Evolutionary conservation across 1,140 invertebrate species (phyloP), one percentile per base, ranked within the genome.

Genomic region (Papilio aristodemus): DNA sequence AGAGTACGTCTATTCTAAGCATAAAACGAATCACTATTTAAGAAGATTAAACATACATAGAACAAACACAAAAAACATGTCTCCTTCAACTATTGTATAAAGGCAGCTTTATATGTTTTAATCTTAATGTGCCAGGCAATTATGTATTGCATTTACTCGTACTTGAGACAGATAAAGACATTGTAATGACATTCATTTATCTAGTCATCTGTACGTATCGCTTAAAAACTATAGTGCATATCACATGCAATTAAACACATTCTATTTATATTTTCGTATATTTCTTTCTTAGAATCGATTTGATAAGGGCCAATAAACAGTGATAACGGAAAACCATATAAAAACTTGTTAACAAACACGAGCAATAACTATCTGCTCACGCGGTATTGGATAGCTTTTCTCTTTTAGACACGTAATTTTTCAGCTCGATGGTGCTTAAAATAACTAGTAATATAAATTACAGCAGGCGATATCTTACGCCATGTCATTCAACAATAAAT

Each of bases 351-450:
- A 62, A 27, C 36, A 38, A 27, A 19, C 36, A 38, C 14, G 32
- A 1, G 19, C 25, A 64, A n/a, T 27, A 17, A n/a, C 14, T 6
- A 60, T 41, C 62, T 7, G 13, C 14, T 25, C 43, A 64, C 17
- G 13, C 4, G 10, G 19, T 27, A 64, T 32, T 41, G 4, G 19
- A 27, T 64, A 22, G n/a, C 4, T 22, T 64, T 64, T 36, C 9
- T 25, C 19, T 19, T 32, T 6, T 17, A 41, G 39, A 43, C 19
- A 43, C 19, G 62, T 43, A 64, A 64, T 64, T 64, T 64, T 64
- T 64, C 39, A 22, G 62, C 17, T 38, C 62, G 38, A 27, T 64
- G 62, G 14, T 27, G 39, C 62, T 22, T 43, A 27, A 64, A 41
- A 64, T 27, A 39, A 64, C 37, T 6, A n/a, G 60, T 41, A 8